phyloP scores from a whole-genome alignment of 2,113 vertebrate species.

The Pluvianellus socialis region DNA sequence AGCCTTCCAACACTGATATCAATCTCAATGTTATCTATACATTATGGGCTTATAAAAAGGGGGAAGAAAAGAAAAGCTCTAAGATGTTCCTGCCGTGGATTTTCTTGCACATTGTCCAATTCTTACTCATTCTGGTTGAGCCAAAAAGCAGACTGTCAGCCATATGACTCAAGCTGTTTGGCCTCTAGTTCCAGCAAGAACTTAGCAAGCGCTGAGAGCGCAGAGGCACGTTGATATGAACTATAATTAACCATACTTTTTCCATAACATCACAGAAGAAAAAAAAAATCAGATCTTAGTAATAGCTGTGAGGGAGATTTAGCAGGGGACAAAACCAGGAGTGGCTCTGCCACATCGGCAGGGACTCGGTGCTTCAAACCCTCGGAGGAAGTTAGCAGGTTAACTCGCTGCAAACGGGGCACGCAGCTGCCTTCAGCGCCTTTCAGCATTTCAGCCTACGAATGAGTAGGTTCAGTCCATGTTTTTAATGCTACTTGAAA shows the following conservation, averaged over 20 bases:
- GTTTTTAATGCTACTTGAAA: background rate
- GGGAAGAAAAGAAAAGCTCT: background rate
- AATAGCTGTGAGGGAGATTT: background rate
- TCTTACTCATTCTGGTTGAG: background rate
- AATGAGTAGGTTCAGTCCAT: background rate
- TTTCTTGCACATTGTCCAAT: background rate
- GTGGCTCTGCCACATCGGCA: fast-evolving
- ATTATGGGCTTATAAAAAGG: background rate
- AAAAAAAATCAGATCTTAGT: background rate
- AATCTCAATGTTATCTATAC: background rate
- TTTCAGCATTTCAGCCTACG: background rate
- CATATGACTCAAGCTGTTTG: background rate
- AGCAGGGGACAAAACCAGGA: background rate
- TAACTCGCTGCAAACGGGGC: background rate
- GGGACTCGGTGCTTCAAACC: background rate
- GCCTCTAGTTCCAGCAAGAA: background rate
- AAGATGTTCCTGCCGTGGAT: background rate
- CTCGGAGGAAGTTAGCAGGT: background rate
- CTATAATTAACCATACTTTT: background rate
- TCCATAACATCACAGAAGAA: background rate
- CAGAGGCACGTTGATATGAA: background rate
- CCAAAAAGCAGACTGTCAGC: background rate
- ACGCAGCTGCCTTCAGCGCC: background rate
- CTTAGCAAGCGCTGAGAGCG: background rate
- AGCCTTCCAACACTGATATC: background rate